Percentiles rank a stretch among this genome's conserved stretches.
Evolutionary conservation across 2,888 invertebrate species (phyloP).

Genomic region (Carterocephalus palaemon): DNA sequence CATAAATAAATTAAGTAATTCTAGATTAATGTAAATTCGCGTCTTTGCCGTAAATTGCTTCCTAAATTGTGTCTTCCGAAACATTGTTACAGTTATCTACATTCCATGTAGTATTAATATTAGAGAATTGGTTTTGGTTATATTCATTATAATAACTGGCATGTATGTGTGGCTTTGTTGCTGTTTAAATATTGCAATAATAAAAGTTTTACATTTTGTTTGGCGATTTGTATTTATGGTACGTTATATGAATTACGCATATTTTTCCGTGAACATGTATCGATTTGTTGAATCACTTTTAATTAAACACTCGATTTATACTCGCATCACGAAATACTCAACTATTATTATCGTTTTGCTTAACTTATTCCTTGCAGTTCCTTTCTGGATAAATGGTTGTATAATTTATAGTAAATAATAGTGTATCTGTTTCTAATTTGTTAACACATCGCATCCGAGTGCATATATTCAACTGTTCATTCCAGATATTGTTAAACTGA

Average conservation of each 20-base stretch:
- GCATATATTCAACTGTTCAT: constrained; percentile 8
- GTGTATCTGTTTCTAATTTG: too few species aligned
- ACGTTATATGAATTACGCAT: too few species aligned
- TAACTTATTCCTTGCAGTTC: constrained; percentile 24
- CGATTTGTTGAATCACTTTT: not conserved
- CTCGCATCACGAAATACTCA: constrained; percentile 33
- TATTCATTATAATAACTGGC: too few species aligned
- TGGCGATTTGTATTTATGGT: too few species aligned
- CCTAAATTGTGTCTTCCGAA: constrained; percentile 19
- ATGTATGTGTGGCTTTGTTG: too few species aligned
- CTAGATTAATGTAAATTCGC: constrained; percentile 1
- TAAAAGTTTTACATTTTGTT: too few species aligned
- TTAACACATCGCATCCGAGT: not conserved
- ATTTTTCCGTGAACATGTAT: too few species aligned
- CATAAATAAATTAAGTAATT: constrained; percentile 5
- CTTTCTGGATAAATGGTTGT: not conserved
- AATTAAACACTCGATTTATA: constrained; percentile 6
- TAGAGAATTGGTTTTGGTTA: constrained; percentile 2
- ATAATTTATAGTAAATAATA: not conserved
- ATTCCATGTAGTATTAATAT: constrained; percentile 21
- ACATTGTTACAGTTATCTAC: constrained; percentile 18
- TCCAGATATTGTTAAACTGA: constrained; percentile 21
- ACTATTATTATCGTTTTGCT: constrained; percentile 30
- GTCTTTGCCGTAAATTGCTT: constrained; percentile 6
- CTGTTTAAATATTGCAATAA: too few species aligned